phyloP scores from a whole-genome alignment of 2,797 vertebrate genomes.

The Poecilia gillii region DNA sequence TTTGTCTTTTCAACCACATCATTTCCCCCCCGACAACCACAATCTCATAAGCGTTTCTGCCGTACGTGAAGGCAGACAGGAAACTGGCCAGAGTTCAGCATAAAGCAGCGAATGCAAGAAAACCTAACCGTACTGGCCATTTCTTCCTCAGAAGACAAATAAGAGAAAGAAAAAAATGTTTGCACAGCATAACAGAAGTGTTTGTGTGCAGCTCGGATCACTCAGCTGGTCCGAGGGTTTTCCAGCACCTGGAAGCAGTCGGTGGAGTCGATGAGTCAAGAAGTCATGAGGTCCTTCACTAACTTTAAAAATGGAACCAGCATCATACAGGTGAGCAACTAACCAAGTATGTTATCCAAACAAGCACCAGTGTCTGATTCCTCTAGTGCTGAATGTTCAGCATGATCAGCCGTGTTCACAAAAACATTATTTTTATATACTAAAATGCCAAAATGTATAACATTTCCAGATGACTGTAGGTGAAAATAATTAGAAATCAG shows the following conservation, averaged over 20 bases:
- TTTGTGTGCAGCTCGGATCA: conserved; percentile 82
- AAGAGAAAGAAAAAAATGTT: not conserved
- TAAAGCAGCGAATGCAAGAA: not conserved
- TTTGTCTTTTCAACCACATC: not conserved
- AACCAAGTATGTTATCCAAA: not conserved
- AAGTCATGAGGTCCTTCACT: conserved; percentile 94
- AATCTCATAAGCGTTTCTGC: not conserved
- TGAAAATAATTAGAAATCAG: not conserved
- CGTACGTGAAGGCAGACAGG: not conserved
- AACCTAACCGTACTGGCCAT: not conserved
- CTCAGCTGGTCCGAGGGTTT: conserved; percentile 89
- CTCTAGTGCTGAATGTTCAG: not conserved
- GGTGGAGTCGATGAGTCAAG: conserved; percentile 90
- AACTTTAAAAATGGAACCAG: conserved; percentile 95
- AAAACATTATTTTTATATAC: not conserved
- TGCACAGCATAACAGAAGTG: not conserved
- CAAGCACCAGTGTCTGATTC: not conserved
- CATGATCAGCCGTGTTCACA: not conserved
- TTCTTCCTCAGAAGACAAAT: not conserved
- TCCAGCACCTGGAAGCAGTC: conserved; percentile 90
- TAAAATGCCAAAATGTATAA: not conserved
- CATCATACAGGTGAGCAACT: conserved; percentile 87
- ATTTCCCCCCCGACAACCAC: not conserved
- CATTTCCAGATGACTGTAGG: not conserved
- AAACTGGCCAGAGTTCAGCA: not conserved